A percentile compares a stretch with the other conserved stretches of the same genome.
Evolutionary conservation across 2,113 vertebrate species (phyloP).

Genomic region (Vulpes ferrilata): DNA sequence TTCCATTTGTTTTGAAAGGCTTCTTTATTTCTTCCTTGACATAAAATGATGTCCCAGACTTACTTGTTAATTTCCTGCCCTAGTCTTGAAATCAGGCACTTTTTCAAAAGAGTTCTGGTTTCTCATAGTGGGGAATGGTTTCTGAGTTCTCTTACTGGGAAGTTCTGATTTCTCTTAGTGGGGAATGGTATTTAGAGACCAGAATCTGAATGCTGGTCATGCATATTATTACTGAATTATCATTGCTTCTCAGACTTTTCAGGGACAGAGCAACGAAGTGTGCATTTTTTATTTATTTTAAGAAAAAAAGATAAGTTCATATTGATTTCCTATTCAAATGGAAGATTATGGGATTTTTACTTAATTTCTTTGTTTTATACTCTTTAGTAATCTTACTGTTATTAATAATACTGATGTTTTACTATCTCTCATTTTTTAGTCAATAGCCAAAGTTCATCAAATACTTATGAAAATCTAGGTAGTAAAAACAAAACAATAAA

Average conservation of each 20-base stretch:
- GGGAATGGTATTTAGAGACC: not conserved
- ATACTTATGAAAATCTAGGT: conserved; percentile 33
- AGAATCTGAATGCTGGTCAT: not conserved
- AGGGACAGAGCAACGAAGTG: conserved; percentile 5
- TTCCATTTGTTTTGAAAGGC: not conserved
- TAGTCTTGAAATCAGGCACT: not conserved
- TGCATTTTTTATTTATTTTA: conserved; percentile 12
- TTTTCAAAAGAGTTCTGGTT: not conserved
- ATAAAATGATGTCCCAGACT: not conserved
- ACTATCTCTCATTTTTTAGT: conserved; percentile 39
- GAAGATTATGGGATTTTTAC: not conserved
- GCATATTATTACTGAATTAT: not conserved
- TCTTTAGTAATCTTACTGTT: not conserved
- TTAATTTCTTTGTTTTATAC: not conserved
- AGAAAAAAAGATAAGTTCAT: not conserved
- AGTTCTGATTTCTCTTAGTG: not conserved
- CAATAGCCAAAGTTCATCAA: not conserved
- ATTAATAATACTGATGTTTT: not conserved
- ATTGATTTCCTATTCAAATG: conserved; percentile 4
- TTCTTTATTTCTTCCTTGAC: conserved; percentile 39
- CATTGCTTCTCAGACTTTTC: not conserved
- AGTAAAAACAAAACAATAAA: conserved; percentile 49
- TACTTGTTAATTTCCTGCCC: not conserved
- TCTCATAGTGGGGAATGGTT: not conserved
- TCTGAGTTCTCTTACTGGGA: not conserved